Conservation (phyloP, 2,113 vertebrate species). For the Vidua chalybeata region DNA sequence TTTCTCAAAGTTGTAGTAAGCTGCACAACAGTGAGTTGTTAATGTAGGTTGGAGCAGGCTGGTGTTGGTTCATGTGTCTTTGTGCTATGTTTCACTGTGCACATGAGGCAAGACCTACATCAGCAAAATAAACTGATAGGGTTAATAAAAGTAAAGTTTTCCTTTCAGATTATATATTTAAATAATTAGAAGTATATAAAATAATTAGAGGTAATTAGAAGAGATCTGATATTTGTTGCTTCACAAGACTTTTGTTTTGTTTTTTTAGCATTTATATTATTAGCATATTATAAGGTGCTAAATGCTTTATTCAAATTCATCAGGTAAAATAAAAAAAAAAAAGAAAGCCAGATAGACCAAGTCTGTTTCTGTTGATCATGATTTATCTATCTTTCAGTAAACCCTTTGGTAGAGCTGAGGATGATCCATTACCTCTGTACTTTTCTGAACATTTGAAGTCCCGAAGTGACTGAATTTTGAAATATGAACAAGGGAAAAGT, state of each 20-base stretch:
- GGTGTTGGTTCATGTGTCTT: not conserved
- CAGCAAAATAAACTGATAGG: not conserved
- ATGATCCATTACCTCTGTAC: not conserved
- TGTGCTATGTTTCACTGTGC: not conserved
- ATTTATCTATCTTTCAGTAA: conserved; percentile 24
- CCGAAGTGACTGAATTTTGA: conserved; percentile 23
- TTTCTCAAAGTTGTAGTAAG: not conserved
- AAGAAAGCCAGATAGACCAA: not conserved
- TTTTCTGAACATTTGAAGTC: conserved; percentile 17
- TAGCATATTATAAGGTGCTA: not conserved
- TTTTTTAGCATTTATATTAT: not conserved
- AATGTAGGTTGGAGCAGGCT: not conserved
- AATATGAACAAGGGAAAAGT: not conserved
- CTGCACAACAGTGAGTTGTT: not conserved
- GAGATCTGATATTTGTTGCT: not conserved
- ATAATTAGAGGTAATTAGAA: not conserved
- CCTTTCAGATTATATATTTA: not conserved
- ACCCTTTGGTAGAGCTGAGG: not conserved
- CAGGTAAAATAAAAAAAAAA: not conserved
- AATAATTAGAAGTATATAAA: not conserved
- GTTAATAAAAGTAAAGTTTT: not conserved
- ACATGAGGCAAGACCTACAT: not conserved
- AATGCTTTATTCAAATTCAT: not conserved
- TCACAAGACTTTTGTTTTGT: not conserved
- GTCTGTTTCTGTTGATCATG: conserved; percentile 12